phyloP scores from a whole-genome alignment of 92 coral and sea anemone species.

The Epizoanthus rinbou region DNA sequence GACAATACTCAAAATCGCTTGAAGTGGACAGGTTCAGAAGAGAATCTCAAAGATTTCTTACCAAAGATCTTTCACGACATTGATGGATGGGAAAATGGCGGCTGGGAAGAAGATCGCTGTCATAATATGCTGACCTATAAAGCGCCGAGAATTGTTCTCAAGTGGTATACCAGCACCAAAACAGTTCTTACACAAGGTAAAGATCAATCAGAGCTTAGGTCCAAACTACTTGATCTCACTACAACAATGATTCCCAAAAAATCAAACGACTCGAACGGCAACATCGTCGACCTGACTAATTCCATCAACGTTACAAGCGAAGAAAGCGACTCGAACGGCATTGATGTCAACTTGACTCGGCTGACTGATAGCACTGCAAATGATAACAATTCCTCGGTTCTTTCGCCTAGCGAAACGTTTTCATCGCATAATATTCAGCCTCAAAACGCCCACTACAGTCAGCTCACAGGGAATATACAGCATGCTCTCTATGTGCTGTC shows the following conservation, averaged over 20 bases:
- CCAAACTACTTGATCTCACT: neutral
- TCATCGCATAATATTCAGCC: neutral
- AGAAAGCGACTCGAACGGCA: constrained; percentile 8
- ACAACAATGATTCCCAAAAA: no score
- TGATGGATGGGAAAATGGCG: constrained; percentile 22
- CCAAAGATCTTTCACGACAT: constrained; percentile 1
- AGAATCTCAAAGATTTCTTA: no score
- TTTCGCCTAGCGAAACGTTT: neutral
- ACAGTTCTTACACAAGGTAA: constrained; percentile 21
- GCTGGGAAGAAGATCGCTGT: constrained; percentile 27
- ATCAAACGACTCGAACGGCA: no score
- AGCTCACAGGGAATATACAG: neutral
- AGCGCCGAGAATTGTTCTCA: constrained; percentile 21
- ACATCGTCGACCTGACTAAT: no score
- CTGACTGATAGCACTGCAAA: neutral
- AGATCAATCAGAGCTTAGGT: constrained; percentile 7
- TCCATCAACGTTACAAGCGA: no score
- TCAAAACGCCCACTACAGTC: no score
- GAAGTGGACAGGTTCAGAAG: no score
- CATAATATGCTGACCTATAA: constrained; percentile 28
- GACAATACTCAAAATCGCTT: no score
- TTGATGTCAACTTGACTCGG: constrained; percentile 9
- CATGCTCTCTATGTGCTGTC: no score
- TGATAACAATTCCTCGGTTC: neutral
- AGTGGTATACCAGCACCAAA: constrained; percentile 35